Evolutionary conservation across 2,888 invertebrate species (phyloP), one percentile per base, ranked within the genome.

Genomic region (Aphelenchoides bicaudatus): DNA sequence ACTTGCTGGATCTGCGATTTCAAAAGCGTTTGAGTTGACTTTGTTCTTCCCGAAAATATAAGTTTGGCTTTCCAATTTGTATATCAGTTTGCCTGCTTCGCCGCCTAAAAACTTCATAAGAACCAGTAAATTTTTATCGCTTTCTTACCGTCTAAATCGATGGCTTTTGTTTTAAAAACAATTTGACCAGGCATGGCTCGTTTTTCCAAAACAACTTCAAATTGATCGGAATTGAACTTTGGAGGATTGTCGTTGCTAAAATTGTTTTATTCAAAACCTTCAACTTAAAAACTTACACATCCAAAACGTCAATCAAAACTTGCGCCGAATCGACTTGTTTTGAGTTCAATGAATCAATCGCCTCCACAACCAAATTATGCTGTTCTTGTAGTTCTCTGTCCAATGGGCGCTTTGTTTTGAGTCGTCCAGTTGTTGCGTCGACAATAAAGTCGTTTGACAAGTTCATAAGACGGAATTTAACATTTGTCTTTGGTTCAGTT

Each of bases 211-310:
- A 43, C 43, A 25, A 43, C 6, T 25, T 43, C 43, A 25, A 21
- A 43, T 19, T n/a, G 43, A 10, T 43, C 43, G 16, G 21, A 25
- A 43, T 43, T 25, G 43, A 43, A 43, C 23, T 8, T 8, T 8
- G 43, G 43, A 6, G 43, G 23, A 25, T 43, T 43, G 43, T 43
- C 43, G 43, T 43, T 43, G 10, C 43, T 43, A n/a, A n/a, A 43
- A 34, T 34, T 34, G 34, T 34, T 34, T 34, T 13, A 34, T 34
- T 13, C 13, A 13, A 13, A 34, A 34, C 16, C 34, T 13, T 34
- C 16, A 16, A 34, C 13, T 16, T 34, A 16, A 34, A 34, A 19
- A 43, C 43, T 43, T 25, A 43, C 43, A 21, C 43, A 43, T 43
- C 43, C 43, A 43, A 6, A n/a, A 43, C 43, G 6, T 43, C 43